A percentile compares a stretch with the other conserved stretches of the same genome.
Conservation (phyloP, 2,113 vertebrate genomes). For the Cercopithecus mona region DNA sequence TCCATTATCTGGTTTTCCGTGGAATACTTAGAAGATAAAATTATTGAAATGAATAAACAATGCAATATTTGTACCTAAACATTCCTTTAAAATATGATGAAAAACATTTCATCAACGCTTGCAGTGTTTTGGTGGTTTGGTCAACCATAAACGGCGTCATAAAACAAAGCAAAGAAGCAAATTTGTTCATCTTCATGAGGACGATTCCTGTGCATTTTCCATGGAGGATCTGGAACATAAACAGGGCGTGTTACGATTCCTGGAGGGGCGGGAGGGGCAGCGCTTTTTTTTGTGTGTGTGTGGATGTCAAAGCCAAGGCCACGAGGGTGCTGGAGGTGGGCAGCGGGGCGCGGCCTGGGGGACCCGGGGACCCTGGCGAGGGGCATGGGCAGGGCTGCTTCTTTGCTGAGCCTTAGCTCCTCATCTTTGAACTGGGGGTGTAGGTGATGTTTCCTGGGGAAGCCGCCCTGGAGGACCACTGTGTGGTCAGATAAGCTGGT, state of each 20-base stretch:
- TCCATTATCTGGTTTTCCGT: slow-evolving; percentile 46
- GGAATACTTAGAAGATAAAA: slow-evolving; percentile 20
- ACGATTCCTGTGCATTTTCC: fast-evolving
- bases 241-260: not conserved
- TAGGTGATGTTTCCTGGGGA: fast-evolving
- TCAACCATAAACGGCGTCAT: slow-evolving; percentile 45
- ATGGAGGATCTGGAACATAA: not conserved
- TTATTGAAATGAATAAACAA: slow-evolving; percentile 41
- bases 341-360: fast-evolving
- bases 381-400: not conserved
- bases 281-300: too few species aligned
- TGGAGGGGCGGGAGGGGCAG: fast-evolving
- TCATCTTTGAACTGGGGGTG: fast-evolving
- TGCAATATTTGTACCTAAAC: slow-evolving; percentile 33
- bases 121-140: slow-evolving; percentile 28
- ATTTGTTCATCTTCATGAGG: not conserved
- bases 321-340: fast-evolving
- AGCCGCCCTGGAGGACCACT: fast-evolving
- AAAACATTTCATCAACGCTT: slow-evolving; percentile 53
- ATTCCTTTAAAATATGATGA: slow-evolving; percentile 49
- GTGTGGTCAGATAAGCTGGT: fast-evolving
- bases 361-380: not conserved
- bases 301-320: fast-evolving
- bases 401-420: not conserved
- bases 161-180: slow-evolving; percentile 47